A percentile compares a stretch with the other conserved stretches of the same genome.
These are phyloP conservation scores for Morpho deidamia DNA, from an alignment of 2,888 invertebrate genomes.

Conservation along the genomic window DNA sequence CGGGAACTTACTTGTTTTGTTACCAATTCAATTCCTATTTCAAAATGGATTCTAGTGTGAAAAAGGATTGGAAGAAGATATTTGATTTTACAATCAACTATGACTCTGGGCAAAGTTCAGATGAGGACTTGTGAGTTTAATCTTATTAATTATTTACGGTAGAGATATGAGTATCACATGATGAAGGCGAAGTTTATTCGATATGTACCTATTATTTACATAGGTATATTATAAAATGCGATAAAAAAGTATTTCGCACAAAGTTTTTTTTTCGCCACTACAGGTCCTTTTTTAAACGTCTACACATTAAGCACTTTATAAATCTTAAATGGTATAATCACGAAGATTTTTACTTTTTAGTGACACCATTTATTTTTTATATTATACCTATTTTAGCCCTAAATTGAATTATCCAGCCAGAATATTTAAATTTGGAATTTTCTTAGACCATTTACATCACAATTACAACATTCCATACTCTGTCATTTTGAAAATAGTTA, in stretches of 20 bases:
- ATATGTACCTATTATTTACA: neutral
- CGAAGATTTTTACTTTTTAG: too few species aligned
- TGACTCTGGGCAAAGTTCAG: conserved; percentile 65
- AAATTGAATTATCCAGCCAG: too few species aligned
- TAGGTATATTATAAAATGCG: neutral
- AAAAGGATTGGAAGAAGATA: conserved; percentile 70
- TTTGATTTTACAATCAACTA: conserved; percentile 72
- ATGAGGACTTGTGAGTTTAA: conserved; percentile 67
- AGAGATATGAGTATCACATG: neutral
- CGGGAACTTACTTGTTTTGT: conserved; percentile 13
- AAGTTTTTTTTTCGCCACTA: too few species aligned
- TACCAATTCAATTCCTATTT: conserved; percentile 18
- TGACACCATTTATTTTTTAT: too few species aligned
- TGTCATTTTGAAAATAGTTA: too few species aligned
- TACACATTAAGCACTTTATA: too few species aligned
- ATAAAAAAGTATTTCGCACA: neutral
- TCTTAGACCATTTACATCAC: too few species aligned
- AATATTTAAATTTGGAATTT: too few species aligned
- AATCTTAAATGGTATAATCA: too few species aligned
- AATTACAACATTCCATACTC: too few species aligned
- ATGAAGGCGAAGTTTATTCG: conserved; percentile 16
- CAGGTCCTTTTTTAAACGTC: too few species aligned
- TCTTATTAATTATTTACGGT: conserved; percentile 7
- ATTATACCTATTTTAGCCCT: too few species aligned
- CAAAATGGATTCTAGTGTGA: conserved; percentile 54